Percentiles rank a stretch among this genome's conserved stretches.
phyloP scores from a whole-genome alignment of 2,888 invertebrate species.

The Bellardia pandia region DNA sequence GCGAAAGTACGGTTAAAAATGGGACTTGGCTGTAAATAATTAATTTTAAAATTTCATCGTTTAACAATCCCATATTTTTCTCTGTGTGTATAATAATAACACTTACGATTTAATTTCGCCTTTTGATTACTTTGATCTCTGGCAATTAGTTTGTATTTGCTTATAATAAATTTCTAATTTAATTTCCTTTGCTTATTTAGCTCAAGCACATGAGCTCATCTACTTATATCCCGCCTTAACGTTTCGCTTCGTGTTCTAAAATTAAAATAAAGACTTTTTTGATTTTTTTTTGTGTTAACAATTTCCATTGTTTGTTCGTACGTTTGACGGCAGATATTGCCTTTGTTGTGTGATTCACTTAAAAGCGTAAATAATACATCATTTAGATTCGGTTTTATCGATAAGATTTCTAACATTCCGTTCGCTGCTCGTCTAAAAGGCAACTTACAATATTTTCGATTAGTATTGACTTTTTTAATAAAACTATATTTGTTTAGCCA shows the following conservation, averaged over 20 bases:
- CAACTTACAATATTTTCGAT: slow-evolving; percentile 65
- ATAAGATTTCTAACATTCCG: slow-evolving; percentile 63
- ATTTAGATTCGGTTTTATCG: slow-evolving; percentile 67
- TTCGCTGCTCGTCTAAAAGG: slow-evolving; percentile 9
- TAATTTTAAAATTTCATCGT: too few relatives aligned
- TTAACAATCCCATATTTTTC: too few relatives aligned
- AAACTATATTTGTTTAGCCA: slow-evolving; percentile 78
- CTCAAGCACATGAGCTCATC: slow-evolving; percentile 42
- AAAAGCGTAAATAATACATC: slow-evolving; percentile 21
- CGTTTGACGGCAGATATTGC: slow-evolving; percentile 45
- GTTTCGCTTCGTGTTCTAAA: slow-evolving; percentile 12
- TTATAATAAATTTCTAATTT: slow-evolving; percentile 2
- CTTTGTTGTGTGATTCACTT: slow-evolving; percentile 37
- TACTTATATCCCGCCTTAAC: slow-evolving; percentile 21
- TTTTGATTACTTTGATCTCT: too few relatives aligned
- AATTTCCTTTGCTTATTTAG: slow-evolving; percentile 9
- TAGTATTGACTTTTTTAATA: slow-evolving; percentile 73
- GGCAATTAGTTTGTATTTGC: not conserved
- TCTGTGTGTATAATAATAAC: too few relatives aligned
- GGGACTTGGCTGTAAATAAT: too few relatives aligned
- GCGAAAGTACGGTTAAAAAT: too few relatives aligned
- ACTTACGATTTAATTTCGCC: too few relatives aligned
- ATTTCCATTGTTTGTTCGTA: slow-evolving; percentile 41
- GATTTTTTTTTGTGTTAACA: not conserved
- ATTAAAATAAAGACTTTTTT: slow-evolving; percentile 26